Base-by-base conservation (phyloP, 1,140 invertebrate species). In the Hypsibius dujardini region DNA sequence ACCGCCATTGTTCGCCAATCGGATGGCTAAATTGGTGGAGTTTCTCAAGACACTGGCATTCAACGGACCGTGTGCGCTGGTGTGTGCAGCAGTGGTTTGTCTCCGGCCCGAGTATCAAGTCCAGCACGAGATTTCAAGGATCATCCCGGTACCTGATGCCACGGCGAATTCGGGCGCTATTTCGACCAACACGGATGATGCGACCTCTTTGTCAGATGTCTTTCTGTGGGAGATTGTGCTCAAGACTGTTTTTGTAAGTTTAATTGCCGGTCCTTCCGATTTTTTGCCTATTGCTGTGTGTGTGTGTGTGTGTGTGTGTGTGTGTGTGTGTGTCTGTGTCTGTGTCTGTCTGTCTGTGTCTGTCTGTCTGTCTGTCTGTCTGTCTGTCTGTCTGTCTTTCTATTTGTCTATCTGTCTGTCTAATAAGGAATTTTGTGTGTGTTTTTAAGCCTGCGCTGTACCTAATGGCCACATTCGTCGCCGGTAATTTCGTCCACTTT, bases 61-160 rank as follows among this genome's bases (percentile, higher is more conserved):
- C 7, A 56, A 56, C n/a, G 50, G 50, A 12, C 50, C 50, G 50
- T 7, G 7, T 7, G 50, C 50, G 50, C 50, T 56, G 7, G 50
- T n/a, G 7, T 56, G 50, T 56, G 50, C n/a, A 12, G 50, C 50
- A 12, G 50, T 56, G 7, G 50, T n/a, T 56, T 56, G 50, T 56
- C n/a, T n/a, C 7, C 50, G 50, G 7, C 50, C 50, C 7, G n/a
- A 56, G 50, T 12, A 12, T 56, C 50, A 7, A n/a, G 7, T 56
- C n/a, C 50, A 56, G 50, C 7, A n/a, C n/a, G 50, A 56, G 50
- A 56, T 56, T 56, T n/a, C 50, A n/a, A 56, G n/a, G 50, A 56
- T 56, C 7, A 56, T 7, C 50, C 7, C 7, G 50, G 50, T n/a
- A 7, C 50, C 7, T 12, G 50, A n/a, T 56, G 7, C n/a, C n/a